Percentiles rank a stretch among this genome's conserved stretches.
These are phyloP conservation scores for Apostichopus californicus DNA, from an alignment of 35 echinoderm and acorn worm species.

Conservation along the genomic window DNA sequence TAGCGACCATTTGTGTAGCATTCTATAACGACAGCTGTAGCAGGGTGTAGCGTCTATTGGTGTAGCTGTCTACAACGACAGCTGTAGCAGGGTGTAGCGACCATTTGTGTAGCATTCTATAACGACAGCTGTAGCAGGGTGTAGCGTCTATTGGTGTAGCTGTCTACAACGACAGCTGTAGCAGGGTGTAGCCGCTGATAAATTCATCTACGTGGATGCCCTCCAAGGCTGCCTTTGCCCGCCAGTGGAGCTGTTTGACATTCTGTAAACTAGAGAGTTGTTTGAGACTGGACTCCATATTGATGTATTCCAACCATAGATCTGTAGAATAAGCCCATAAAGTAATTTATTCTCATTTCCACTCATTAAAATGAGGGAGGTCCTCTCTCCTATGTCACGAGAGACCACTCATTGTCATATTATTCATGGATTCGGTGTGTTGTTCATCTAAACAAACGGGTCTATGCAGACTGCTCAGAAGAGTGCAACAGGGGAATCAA, in stretches of 20 bases:
- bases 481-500: too few species aligned
- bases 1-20: not conserved
- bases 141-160: not conserved
- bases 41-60: constrained; percentile 61
- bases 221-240: constrained; percentile 66
- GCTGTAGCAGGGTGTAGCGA: too few species aligned
- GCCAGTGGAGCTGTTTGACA: constrained; percentile 76
- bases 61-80: too few species aligned
- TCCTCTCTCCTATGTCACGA: too few species aligned
- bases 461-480: too few species aligned
- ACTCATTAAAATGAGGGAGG: too few species aligned
- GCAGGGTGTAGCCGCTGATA: constrained; percentile 72
- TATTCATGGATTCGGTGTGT: too few species aligned
- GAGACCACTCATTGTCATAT: too few species aligned
- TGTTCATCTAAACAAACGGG: too few species aligned
- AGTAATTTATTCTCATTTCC: not conserved
- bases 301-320: constrained; percentile 85
- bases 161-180: constrained; percentile 48
- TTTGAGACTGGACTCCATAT: constrained; percentile 62
- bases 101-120: not conserved
- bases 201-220: constrained; percentile 73
- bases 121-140: not conserved
- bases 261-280: constrained; percentile 60
- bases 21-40: constrained; percentile 42
- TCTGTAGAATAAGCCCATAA: constrained; percentile 49